Evolutionary conservation across 2,113 vertebrate genomes (phyloP).

Genomic region (Chaetorhynchus papuensis): DNA sequence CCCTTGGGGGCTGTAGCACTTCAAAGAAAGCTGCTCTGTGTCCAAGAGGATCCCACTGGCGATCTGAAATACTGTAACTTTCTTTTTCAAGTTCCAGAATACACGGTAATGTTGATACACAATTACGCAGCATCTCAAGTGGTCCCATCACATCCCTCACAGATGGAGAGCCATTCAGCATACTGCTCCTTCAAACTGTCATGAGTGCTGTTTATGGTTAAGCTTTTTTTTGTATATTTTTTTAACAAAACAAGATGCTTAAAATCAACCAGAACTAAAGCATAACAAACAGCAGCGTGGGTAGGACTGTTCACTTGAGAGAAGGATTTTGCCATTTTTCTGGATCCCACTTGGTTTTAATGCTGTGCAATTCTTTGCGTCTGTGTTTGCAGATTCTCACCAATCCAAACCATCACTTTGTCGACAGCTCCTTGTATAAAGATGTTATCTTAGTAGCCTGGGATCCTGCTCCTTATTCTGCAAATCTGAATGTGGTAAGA

Average conservation of each 20-base stretch:
- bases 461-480: constrained; percentile 93
- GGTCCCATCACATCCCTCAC: background rate
- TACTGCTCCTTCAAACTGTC: constrained; percentile 4
- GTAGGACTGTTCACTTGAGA: background rate
- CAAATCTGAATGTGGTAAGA: constrained; percentile 89
- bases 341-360: background rate
- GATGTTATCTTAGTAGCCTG: constrained; percentile 91
- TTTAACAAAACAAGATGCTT: constrained; percentile 1
- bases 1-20: background rate
- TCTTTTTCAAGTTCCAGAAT: background rate
- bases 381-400: constrained; percentile 86
- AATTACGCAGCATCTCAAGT: background rate
- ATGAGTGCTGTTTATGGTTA: constrained; percentile 4
- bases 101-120: background rate
- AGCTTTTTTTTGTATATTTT: background rate
- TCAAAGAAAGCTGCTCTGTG: background rate
- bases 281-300: background rate
- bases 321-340: background rate
- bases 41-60: background rate
- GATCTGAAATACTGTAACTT: background rate
- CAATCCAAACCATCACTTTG: constrained; percentile 86
- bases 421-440: constrained; percentile 89
- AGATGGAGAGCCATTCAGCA: constrained; percentile 32
- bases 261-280: background rate
- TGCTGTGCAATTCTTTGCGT: background rate